Base-by-base conservation (phyloP, 2,888 invertebrate genomes). In the Lithophane socia region DNA sequence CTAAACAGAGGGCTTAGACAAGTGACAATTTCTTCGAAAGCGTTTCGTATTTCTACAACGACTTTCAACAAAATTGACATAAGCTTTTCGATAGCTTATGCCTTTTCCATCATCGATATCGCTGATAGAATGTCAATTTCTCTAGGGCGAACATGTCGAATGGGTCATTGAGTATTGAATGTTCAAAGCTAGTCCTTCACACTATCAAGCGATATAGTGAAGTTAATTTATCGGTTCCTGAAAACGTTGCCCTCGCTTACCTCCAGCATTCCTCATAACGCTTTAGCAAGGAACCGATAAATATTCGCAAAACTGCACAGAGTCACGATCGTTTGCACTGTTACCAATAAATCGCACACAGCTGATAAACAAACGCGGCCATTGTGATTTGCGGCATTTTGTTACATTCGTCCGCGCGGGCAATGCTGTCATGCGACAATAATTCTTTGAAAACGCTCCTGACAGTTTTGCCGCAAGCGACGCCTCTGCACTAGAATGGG, bases 391-490 rank as follows among this genome's bases (percentile, higher is more conserved):
- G 91, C 89, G 87, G 90, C 90, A 91, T 94, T 93, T 91, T 90
- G 91, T 91, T 88, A 86, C 89, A 89, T 90, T 90, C 91, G 88
- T 89, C 89, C 89, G 85, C 86, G 82, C 86, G 85, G 86, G 80
- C 86, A 87, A 89, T 87, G 88, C 90, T 93, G 93, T 93, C 93
- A 94, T 91, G 92, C 89, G 91, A 91, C 91, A 91, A 92, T 94
- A 93, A 94, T 94, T 94, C 94, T 94, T 95, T 93, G 91, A 93
- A 94, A 95, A 93, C 91, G 92, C 87, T 90, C 86, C 89, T 93
- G 94, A 93, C 95, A 94, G 93, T 89, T 90, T 87, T 88, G 88
- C 91, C 91, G 86, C 87, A 77, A 89, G 89, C 82, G 86, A 88
- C 88, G 89, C 90, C 86, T 90, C 88, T 89, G 88, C 90, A 88